Base-by-base conservation (phyloP, 1,140 invertebrate species). In the Saccostrea echinata region DNA sequence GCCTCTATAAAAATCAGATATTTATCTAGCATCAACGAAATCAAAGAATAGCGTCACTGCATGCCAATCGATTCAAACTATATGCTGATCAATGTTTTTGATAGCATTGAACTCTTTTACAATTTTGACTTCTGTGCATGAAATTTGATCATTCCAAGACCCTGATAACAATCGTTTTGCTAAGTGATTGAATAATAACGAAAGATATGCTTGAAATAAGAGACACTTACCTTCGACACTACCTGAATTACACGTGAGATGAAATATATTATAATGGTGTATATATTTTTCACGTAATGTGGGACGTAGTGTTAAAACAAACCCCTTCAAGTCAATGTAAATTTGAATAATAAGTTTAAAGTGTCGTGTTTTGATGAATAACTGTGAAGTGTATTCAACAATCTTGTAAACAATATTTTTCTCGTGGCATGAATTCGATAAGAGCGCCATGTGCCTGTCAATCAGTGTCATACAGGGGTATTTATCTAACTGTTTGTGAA, bases 381-480 rank as follows among this genome's bases (percentile, higher is more conserved):
- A 76, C 68, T 76, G 68, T 76, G 68, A 76, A 76, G 68, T 76
- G 68, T 76, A 76, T 76, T 76, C 68, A 76, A 76, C 68, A 76
- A 76, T 76, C 68, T 30, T 76, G 68, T 76, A 76, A 76, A 76
- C 68, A 76, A 76, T 76, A 76, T 76, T 76, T 43, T 76, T 33
- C 68, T 76, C 68, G 68, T 76, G 68, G 68, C 68, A 76, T 76
- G 68, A 76, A 33, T 76, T 76, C 68, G 68, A 76, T 76, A 76
- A 76, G 68, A 76, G 68, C 68, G 24, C 68, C 68, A 76, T 76
- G 68, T 76, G 68, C 68, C 68, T 76, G 68, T 76, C 68, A 76
- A 76, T 76, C 68, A 76, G 68, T 76, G 68, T 76, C 68, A 76
- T 76, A 76, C 27, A 76, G 9, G 33, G 27, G 27, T 16, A 76